These are phyloP conservation scores for Stomorhina lunata DNA, from an alignment of 2,888 invertebrate species.

Conservation along the genomic window DNA sequence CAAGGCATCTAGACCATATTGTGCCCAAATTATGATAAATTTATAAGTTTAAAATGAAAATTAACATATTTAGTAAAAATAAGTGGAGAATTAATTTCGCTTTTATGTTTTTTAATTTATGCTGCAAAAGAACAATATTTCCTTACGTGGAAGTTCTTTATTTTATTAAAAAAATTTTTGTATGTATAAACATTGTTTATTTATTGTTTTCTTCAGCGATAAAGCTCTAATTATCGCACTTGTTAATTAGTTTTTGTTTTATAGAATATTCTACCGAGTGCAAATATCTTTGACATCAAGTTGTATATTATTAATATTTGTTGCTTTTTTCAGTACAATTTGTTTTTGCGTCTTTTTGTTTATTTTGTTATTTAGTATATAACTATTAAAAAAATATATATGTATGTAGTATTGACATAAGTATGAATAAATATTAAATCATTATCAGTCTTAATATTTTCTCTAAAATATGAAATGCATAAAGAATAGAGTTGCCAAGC, in stretches of 20 bases:
- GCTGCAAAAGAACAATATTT: too few species aligned
- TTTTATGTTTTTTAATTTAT: too few species aligned
- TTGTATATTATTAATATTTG: neutral
- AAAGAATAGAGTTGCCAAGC: too few species aligned
- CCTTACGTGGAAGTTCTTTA: neutral
- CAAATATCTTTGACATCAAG: conserved; percentile 34
- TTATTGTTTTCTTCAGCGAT: neutral
- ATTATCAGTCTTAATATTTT: neutral
- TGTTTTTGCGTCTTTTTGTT: neutral
- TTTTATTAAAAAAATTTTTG: neutral
- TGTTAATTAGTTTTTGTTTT: neutral
- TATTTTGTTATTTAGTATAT: conserved; percentile 10
- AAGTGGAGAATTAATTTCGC: too few species aligned
- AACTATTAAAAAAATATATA: neutral
- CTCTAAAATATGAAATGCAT: neutral
- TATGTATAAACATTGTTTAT: neutral
- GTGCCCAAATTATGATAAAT: too few species aligned
- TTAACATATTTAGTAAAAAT: too few species aligned
- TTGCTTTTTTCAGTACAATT: neutral
- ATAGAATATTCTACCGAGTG: neutral
- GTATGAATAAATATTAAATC: conserved; percentile 17
- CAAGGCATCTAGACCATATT: too few species aligned
- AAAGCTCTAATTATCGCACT: neutral
- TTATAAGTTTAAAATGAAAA: too few species aligned
- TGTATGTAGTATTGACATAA: neutral